Base-by-base conservation (phyloP, 2,797 vertebrate genomes). In the Liparis tanakae region DNA sequence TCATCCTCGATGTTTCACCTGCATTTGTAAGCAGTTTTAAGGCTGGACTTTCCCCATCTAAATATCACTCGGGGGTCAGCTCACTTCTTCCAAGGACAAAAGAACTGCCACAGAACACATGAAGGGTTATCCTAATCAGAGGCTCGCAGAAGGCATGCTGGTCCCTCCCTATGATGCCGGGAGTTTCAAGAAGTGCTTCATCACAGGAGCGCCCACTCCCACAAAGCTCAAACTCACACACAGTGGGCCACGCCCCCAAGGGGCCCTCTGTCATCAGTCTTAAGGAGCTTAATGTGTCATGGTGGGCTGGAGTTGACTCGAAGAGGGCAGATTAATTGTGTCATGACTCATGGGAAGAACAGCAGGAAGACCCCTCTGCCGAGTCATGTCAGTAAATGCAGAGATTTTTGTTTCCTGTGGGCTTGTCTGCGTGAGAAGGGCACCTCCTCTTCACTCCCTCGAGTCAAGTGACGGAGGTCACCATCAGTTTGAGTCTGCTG, bases 231-330 rank as follows among this genome's bases (percentile, higher is more conserved):
- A 54, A 66, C 48, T 60, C 22, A 63, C 59, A 62, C 53, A n/a
- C 59, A 51, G 46, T 3, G 18, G 59, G 67, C 44, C 33, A 51
- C 73, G 60, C 71, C 25, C 65, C 79, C 50, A 12, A 36, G 63
- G 70, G 67, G 67, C 84, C 84, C 83, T 89, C 85, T 88, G 82
- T 86, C 81, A 73, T 70, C 25, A 54, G 80, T 67, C 70, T 81
- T 88, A 88, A 92, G 79, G 75, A 85, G 83, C 85, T 87, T 89
- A 83, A 80, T 70, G 56, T 80, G 72, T 87, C 78, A 55, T 14
- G 56, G 66, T 72, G 64, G 63, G 82, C 68, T 73, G 73, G 80
- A 51, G 81, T 61, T 82, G 68, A 82, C 48, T 76, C 3, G 6
- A 69, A 57, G 70, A 66, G 68, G 79, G 56, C 61, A 55, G 82